Conservation (phyloP, 1,140 invertebrate genomes). For the Luehdorfia chinensis region DNA sequence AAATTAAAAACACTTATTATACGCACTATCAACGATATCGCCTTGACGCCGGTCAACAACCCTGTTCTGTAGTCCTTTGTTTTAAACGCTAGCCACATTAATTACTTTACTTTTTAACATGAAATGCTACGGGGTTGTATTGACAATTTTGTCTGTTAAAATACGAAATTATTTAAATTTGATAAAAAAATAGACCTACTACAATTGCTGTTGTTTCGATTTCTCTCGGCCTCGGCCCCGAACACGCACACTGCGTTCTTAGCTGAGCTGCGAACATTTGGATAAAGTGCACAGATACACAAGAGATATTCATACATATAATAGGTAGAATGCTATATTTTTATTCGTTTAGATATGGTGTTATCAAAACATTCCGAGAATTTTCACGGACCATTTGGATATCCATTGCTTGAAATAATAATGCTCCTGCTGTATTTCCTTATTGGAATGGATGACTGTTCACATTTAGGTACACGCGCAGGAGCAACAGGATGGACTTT, state of each 20-base stretch:
- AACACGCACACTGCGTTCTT: slow-evolving; percentile 36
- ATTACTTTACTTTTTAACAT: too few relatives aligned
- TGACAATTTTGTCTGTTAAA: too few relatives aligned
- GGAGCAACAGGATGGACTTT: too few relatives aligned
- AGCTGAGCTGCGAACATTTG: neutral
- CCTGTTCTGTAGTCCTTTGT: slow-evolving; percentile 5
- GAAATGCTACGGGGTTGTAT: neutral
- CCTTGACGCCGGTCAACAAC: slow-evolving; percentile 8
- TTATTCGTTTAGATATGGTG: slow-evolving; percentile 22
- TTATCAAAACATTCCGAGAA: slow-evolving; percentile 47
- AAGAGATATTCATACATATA: too few relatives aligned
- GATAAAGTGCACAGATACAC: neutral
- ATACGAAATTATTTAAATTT: too few relatives aligned
- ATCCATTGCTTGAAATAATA: too few relatives aligned
- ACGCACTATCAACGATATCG: slow-evolving; percentile 31
- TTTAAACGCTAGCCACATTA: slow-evolving; percentile 2
- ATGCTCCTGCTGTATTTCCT: too few relatives aligned
- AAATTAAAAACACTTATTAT: slow-evolving; percentile 29
- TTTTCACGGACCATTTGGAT: slow-evolving; percentile 35
- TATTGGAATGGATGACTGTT: too few relatives aligned
- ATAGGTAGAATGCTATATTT: too few relatives aligned
- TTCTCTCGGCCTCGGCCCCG: slow-evolving; percentile 62
- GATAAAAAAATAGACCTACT: too few relatives aligned
- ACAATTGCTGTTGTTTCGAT: slow-evolving; percentile 50
- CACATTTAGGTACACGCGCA: too few relatives aligned